Conservation (phyloP, 2,797 vertebrate species). For the Microcaecilia unicolor region DNA sequence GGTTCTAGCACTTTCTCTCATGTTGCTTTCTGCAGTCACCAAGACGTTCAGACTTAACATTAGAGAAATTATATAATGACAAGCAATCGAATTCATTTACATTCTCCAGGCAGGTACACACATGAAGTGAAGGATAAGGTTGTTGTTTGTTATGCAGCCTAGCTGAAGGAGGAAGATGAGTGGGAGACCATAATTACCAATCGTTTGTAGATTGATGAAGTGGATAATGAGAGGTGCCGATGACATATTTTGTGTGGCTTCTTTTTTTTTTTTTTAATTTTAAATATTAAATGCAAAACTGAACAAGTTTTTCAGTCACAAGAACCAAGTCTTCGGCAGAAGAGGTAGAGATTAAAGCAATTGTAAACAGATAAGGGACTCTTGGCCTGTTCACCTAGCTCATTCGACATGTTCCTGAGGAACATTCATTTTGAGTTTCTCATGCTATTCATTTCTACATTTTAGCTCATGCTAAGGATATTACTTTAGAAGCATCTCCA, state of each 20-base stretch:
- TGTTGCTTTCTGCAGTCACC: too few species aligned
- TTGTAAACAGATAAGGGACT: not conserved
- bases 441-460: too few species aligned
- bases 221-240: conserved; percentile 33
- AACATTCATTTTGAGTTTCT: too few species aligned
- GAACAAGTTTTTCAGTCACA: not conserved
- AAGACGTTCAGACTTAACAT: too few species aligned
- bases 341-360: not conserved
- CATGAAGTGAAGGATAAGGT: conserved; percentile 12
- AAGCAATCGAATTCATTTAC: too few species aligned
- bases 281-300: not conserved
- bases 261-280: too few species aligned
- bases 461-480: too few species aligned
- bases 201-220: conserved; percentile 43
- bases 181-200: conserved; percentile 27
- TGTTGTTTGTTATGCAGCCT: conserved; percentile 18
- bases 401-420: too few species aligned
- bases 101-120: not conserved
- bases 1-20: too few species aligned
- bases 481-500: too few species aligned
- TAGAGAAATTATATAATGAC: too few species aligned
- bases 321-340: accelerated
- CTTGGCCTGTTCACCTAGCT: too few species aligned
- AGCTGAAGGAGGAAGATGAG: conserved; percentile 16
- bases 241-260: conserved; percentile 19